Percentiles rank a stretch among this genome's conserved stretches.
These are phyloP conservation scores for Lacerta bilineata DNA, from an alignment of 2,797 vertebrate genomes.

Conservation along the genomic window DNA sequence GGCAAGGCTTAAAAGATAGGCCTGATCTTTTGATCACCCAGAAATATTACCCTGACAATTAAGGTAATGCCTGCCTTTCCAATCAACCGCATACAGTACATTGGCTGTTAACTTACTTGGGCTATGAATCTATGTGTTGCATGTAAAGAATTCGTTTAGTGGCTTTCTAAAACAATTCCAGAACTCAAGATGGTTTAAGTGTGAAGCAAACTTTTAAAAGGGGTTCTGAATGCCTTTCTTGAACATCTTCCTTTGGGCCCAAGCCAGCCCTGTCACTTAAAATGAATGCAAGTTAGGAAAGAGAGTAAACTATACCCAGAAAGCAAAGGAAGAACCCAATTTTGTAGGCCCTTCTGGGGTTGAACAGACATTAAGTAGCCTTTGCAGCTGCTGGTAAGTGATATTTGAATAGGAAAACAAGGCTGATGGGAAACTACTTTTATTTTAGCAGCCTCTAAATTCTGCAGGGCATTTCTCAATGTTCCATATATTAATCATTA, in stretches of 20 bases:
- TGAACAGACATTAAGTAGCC: slow-evolving; percentile 41
- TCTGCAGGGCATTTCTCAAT: slow-evolving; percentile 47
- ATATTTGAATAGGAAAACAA: slow-evolving; percentile 35
- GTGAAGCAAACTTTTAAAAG: slow-evolving; percentile 5
- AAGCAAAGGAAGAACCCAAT: not conserved
- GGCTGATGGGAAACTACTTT: not conserved
- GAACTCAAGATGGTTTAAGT: slow-evolving; percentile 34
- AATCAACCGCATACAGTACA: slow-evolving; percentile 13
- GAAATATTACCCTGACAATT: slow-evolving; percentile 36
- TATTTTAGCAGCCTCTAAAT: slow-evolving; percentile 19
- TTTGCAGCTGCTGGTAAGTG: slow-evolving; percentile 29
- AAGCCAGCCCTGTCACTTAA: not conserved
- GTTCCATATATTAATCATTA: slow-evolving; percentile 10
- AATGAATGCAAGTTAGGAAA: slow-evolving; percentile 35
- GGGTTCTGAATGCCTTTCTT: slow-evolving; percentile 22
- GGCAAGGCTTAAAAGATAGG: slow-evolving; percentile 25
- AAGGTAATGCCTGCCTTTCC: slow-evolving; percentile 44
- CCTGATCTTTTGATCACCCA: slow-evolving; percentile 11
- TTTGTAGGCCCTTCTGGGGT: slow-evolving; percentile 27
- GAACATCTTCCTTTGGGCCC: slow-evolving; percentile 16
- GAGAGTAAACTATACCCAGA: slow-evolving; percentile 24
- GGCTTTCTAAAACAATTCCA: slow-evolving; percentile 23
- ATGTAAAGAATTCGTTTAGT: not conserved
- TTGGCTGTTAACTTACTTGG: slow-evolving; percentile 18
- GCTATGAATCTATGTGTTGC: slow-evolving; percentile 22